Evolutionary conservation across 2,113 vertebrate genomes (phyloP).

Genomic region (Muscicapa adusta): DNA sequence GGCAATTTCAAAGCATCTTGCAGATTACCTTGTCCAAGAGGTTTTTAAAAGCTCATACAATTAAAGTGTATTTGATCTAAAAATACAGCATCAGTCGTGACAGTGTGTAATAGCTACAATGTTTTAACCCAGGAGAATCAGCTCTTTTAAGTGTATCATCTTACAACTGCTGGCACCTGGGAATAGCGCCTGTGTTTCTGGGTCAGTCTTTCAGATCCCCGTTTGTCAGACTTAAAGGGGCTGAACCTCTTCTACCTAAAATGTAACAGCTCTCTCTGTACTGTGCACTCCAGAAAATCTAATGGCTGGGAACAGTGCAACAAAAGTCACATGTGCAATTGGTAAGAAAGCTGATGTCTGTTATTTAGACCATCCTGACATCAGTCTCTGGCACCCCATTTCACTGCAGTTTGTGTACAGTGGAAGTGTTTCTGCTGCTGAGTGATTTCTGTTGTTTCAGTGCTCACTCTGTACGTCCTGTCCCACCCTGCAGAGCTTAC

Average conservation of each 20-base stretch:
- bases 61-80: conserved; percentile 4
- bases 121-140: neutral
- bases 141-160: neutral
- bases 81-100: neutral
- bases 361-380: neutral
- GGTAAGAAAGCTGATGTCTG: neutral
- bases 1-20: neutral
- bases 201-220: neutral
- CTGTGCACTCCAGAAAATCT: neutral
- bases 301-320: neutral
- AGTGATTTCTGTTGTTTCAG: neutral
- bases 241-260: neutral
- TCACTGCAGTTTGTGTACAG: neutral
- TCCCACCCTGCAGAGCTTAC: neutral
- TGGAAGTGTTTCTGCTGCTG: neutral
- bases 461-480: neutral
- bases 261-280: fast-evolving
- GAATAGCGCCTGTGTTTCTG: neutral
- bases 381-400: neutral
- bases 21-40: neutral
- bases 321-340: neutral
- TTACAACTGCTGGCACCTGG: neutral
- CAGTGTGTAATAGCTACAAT: neutral
- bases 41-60: neutral
- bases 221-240: neutral